Evolutionary conservation across 1,140 invertebrate species (phyloP).

Genomic region (Trachymyrmex cornetzi): DNA sequence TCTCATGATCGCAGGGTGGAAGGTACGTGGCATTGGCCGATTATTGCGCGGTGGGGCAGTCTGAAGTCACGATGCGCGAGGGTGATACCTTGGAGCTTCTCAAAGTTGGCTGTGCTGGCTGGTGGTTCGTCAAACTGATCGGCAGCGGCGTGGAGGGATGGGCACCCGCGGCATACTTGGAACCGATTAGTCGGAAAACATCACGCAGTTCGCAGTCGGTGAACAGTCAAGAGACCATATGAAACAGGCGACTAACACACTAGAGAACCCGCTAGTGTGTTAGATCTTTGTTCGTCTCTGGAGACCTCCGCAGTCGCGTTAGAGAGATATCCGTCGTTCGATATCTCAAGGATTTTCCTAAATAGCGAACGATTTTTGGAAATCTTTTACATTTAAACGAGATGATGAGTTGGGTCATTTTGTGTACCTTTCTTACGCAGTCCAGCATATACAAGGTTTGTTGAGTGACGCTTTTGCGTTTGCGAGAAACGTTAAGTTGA

Average conservation of each 20-base stretch:
- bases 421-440: constrained; percentile 27
- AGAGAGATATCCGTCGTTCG: constrained; percentile 16
- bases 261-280: constrained; percentile 81
- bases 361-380: constrained; percentile 46
- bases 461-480: constrained; percentile 29
- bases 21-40: constrained; percentile 95
- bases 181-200: constrained; percentile 91
- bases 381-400: constrained; percentile 61
- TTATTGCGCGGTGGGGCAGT: constrained; percentile 95
- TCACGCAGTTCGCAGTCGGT: constrained; percentile 89
- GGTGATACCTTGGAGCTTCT: constrained; percentile 95
- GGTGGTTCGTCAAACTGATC: constrained; percentile 97
- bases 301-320: constrained; percentile 17
- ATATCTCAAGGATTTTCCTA: constrained; percentile 54
- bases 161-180: constrained; percentile 97
- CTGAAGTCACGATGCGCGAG: constrained; percentile 95
- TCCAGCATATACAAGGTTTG: not conserved
- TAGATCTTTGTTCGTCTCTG: constrained; percentile 61
- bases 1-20: constrained; percentile 87
- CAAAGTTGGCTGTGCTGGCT: constrained; percentile 97
- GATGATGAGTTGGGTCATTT: constrained; percentile 51
- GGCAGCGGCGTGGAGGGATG: constrained; percentile 94
- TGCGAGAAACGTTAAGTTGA: constrained; percentile 16
- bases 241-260: constrained; percentile 86
- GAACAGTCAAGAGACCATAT: constrained; percentile 86